Percentiles rank a stretch among this genome's conserved stretches.
phyloP scores from a whole-genome alignment of 1,140 invertebrate species.

The Pogonus chalceus region DNA sequence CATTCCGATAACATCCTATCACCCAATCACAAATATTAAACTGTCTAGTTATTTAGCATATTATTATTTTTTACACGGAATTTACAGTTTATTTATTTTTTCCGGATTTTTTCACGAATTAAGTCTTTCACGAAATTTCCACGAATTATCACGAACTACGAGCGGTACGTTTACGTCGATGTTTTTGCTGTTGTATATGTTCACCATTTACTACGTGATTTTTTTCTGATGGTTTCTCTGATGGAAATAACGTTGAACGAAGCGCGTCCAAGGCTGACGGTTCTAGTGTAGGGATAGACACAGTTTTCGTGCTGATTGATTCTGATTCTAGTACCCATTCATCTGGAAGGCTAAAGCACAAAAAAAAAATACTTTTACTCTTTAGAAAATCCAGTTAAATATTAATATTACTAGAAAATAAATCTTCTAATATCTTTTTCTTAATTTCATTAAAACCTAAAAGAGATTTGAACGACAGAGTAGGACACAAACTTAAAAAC shows the following conservation, averaged over 20 bases:
- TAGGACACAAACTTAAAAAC: too few species aligned
- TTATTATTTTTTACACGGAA: conserved; percentile 3
- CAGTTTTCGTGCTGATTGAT: conserved; percentile 39
- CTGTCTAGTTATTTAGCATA: neutral
- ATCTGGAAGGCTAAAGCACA: conserved; percentile 41
- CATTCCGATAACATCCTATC: neutral
- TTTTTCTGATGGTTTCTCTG: neutral
- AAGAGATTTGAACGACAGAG: too few species aligned
- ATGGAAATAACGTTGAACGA: conserved; percentile 26
- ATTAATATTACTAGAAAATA: too few species aligned
- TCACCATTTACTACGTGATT: neutral
- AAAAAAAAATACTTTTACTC: neutral
- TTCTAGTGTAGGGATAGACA: conserved; percentile 41
- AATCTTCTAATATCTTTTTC: too few species aligned
- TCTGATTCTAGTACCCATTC: conserved; percentile 51
- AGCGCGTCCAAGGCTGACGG: conserved; percentile 35
- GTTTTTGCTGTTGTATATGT: conserved; percentile 13
- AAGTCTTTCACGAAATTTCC: neutral
- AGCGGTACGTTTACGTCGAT: conserved; percentile 19
- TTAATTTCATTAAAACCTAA: too few species aligned
- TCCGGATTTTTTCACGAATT: neutral
- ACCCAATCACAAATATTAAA: neutral
- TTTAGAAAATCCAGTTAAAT: too few species aligned
- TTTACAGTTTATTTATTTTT: conserved; percentile 8
- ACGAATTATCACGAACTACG: conserved; percentile 20